phyloP scores from a whole-genome alignment of 2,113 vertebrate genomes.

The Notiomystis cincta region DNA sequence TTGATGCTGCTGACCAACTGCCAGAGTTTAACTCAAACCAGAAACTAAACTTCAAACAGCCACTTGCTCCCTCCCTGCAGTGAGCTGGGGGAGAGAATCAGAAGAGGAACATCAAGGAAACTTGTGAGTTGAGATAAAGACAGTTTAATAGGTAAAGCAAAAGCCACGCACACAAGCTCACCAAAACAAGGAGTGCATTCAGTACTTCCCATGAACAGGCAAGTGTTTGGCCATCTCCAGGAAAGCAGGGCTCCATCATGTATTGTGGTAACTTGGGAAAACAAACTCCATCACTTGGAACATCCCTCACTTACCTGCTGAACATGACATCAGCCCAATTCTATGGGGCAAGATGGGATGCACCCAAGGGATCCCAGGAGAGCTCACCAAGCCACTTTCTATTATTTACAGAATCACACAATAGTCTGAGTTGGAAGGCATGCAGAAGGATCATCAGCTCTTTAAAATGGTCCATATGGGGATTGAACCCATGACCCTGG shows the following conservation, averaged over 20 bases:
- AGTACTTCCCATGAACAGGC: neutral
- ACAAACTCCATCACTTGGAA: neutral
- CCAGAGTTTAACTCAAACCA: neutral
- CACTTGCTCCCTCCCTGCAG: neutral
- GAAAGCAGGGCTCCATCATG: neutral
- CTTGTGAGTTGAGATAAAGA: neutral
- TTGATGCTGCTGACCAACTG: neutral
- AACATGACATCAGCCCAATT: neutral
- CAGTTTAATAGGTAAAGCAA: neutral
- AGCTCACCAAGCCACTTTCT: neutral
- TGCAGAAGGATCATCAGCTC: neutral
- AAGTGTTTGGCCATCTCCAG: neutral
- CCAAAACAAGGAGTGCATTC: neutral
- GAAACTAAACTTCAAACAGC: neutral
- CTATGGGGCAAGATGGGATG: rapidly evolving
- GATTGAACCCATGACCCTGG: neutral
- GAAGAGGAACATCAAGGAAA: neutral
- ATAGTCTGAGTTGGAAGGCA: neutral
- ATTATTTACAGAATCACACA: neutral
- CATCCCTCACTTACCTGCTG: neutral
- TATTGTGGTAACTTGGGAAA: neutral
- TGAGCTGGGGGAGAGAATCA: neutral
- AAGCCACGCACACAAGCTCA: neutral
- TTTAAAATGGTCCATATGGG: neutral
- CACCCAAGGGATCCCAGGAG: neutral